Conservation (phyloP, 2,797 vertebrate species). For the Pelobates cultripes region DNA sequence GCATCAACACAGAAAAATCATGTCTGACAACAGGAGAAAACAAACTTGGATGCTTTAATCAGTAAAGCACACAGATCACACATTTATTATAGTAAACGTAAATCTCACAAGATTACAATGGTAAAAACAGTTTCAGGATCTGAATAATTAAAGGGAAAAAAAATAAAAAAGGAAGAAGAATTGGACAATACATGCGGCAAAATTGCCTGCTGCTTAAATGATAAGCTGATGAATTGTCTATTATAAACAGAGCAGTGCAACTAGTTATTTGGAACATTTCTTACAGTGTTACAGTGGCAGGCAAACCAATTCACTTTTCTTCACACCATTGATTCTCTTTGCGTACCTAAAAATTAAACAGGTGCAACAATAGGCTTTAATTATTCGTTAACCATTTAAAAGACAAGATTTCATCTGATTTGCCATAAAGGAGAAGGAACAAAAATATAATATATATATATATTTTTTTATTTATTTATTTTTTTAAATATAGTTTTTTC, state of each 20-base stretch:
- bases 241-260: constrained; percentile 98
- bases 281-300: constrained; percentile 83
- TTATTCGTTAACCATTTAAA: no score
- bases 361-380: no score
- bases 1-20: not conserved
- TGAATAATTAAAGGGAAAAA: constrained; percentile 72
- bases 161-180: constrained; percentile 66
- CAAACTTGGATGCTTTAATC: constrained; percentile 65
- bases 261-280: constrained; percentile 86
- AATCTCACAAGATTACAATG: constrained; percentile 69
- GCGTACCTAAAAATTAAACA: constrained; percentile 79
- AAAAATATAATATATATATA: no score
- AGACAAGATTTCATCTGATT: no score
- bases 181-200: constrained; percentile 75
- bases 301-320: constrained; percentile 86
- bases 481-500: no score
- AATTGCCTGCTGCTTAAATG: constrained; percentile 82
- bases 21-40: constrained; percentile 3
- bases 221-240: constrained; percentile 82
- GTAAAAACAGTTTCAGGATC: constrained; percentile 70
- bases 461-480: no score
- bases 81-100: constrained; percentile 74
- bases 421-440: no score
- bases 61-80: constrained; percentile 68
- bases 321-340: constrained; percentile 99